A percentile compares a stretch with the other conserved stretches of the same genome.
Evolutionary conservation across 92 coral and sea anemone species (phyloP).

Genomic region (Muricea muricata): DNA sequence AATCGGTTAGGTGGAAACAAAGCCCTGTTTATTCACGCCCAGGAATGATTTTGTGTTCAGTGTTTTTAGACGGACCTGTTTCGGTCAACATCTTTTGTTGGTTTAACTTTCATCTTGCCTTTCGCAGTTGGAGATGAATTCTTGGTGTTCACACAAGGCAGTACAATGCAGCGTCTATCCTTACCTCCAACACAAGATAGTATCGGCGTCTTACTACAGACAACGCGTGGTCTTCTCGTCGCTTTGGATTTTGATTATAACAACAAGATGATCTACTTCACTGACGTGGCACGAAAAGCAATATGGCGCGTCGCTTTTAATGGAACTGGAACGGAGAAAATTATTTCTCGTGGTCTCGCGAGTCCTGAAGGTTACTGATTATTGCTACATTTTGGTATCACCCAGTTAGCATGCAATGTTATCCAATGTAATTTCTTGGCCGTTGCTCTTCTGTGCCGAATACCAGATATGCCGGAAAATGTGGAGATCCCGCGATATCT

Average conservation of each 20-base stretch:
- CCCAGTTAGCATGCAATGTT: too few species aligned
- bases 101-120: not conserved
- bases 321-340: constrained; percentile 75
- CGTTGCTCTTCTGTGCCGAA: too few species aligned
- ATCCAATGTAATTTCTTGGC: too few species aligned
- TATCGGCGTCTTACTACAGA: constrained; percentile 82
- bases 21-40: too few species aligned
- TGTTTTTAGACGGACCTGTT: too few species aligned
- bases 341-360: constrained; percentile 67
- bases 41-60: too few species aligned
- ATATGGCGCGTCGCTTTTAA: constrained; percentile 86
- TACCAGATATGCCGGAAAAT: too few species aligned
- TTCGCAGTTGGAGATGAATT: constrained; percentile 91
- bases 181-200: constrained; percentile 91
- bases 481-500: too few species aligned
- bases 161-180: constrained; percentile 93
- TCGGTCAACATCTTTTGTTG: not conserved
- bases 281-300: constrained; percentile 83
- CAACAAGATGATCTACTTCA: constrained; percentile 86
- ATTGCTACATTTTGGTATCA: too few species aligned
- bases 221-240: constrained; percentile 80
- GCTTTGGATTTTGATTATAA: constrained; percentile 91
- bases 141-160: constrained; percentile 88
- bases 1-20: too few species aligned
- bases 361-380: constrained; percentile 87